A percentile compares a stretch with the other conserved stretches of the same genome.
phyloP scores from a whole-genome alignment of 1,140 invertebrate species.

The Lasioglossum albipes region DNA sequence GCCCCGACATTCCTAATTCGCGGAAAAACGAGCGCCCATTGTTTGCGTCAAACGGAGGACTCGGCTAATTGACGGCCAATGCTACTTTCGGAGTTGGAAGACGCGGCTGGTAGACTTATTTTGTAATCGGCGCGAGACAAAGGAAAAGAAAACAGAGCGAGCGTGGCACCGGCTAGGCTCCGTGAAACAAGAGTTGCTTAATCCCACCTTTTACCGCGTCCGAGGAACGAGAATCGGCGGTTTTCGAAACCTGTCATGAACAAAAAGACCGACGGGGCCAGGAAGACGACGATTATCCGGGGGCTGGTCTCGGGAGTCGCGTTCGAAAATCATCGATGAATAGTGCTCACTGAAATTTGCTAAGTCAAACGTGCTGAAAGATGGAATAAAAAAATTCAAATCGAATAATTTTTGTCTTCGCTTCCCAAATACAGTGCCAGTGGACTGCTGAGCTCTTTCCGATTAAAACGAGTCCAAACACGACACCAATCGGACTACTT shows the following conservation, averaged over 20 bases:
- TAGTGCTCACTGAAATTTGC: background rate
- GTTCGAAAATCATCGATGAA: background rate
- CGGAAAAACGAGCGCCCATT: constrained; percentile 17
- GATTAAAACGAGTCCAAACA: too few species aligned
- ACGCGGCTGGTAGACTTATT: background rate
- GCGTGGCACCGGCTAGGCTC: too few species aligned
- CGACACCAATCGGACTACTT: too few species aligned
- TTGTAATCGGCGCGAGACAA: background rate
- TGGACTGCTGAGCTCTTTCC: too few species aligned
- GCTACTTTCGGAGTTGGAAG: background rate
- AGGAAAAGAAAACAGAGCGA: background rate
- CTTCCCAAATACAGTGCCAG: too few species aligned
- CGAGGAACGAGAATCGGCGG: background rate
- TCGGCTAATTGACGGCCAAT: background rate
- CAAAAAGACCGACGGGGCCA: background rate
- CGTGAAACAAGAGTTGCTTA: background rate
- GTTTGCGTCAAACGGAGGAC: constrained; percentile 7
- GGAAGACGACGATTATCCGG: background rate
- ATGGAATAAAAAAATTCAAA: too few species aligned
- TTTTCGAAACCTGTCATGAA: background rate
- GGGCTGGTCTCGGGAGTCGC: too few species aligned
- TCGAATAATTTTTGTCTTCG: too few species aligned
- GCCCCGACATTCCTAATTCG: constrained; percentile 43
- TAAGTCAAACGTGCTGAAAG: too few species aligned
- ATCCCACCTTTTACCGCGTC: background rate